These are phyloP conservation scores for Sitta carolinensis DNA, from an alignment of 2,797 vertebrate species.

Conservation along the genomic window DNA sequence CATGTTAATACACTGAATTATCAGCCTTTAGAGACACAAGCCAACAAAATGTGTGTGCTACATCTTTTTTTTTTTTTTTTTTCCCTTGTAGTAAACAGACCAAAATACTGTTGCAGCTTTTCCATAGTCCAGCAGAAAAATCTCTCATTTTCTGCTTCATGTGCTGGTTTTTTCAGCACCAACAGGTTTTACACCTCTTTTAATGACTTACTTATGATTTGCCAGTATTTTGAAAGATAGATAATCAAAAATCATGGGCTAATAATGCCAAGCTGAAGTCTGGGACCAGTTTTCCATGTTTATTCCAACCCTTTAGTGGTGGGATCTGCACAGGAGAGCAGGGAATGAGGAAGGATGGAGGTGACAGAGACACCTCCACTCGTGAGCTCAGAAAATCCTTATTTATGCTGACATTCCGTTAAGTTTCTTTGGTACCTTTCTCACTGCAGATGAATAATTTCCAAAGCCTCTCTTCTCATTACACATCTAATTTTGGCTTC, in stretches of 20 bases:
- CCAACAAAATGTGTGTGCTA: background rate
- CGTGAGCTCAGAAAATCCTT: background rate
- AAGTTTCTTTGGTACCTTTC: background rate
- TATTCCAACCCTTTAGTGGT: background rate
- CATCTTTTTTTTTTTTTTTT: background rate
- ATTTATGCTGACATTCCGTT: background rate
- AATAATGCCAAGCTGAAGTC: background rate
- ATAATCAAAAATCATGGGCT: background rate
- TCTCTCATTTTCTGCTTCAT: fast-evolving
- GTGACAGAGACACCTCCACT: background rate
- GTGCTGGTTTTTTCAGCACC: background rate
- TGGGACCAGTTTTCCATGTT: background rate
- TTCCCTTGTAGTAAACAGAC: background rate
- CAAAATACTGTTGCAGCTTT: background rate
- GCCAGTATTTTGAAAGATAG: background rate
- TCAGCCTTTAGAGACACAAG: background rate
- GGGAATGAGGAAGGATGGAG: background rate
- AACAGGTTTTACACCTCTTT: background rate
- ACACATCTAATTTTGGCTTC: background rate
- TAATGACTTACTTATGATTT: background rate
- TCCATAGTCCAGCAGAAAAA: background rate
- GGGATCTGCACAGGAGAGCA: too few relatives aligned
- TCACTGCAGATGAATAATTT: background rate
- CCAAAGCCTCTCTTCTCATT: background rate
- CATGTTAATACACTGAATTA: background rate